Base-by-base conservation (phyloP, 2,113 vertebrate genomes). In the Polypterus senegalus region DNA sequence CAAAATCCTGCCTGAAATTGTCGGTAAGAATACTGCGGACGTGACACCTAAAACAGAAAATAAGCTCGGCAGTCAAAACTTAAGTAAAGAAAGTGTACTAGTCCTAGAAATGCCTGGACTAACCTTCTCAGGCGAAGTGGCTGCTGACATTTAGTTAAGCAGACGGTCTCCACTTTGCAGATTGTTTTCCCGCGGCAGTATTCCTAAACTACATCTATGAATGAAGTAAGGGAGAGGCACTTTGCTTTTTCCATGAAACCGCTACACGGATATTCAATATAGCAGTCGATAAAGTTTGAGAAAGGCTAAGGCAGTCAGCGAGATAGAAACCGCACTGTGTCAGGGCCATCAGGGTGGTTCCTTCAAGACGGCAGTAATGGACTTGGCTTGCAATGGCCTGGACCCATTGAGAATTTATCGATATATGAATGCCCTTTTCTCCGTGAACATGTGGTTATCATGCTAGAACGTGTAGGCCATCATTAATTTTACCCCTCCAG, bases 241-340 rank as follows among this genome's bases (percentile, higher is more conserved):
- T 86, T 75, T 70, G 68, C 77, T 79, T 76, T 66, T 65, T 74
- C n/a, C 49, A 58, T 48, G 52, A 71, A 74, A 81, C 84, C 81
- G 1, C 80, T 75, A 89, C 85, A 88, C 70, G 78, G 68, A 79
- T 76, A 79, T 76, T 85, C 86, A 81, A 87, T 88, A 84, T 83
- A 84, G 69, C 76, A 79, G 84, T 89, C 87, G 66, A 88, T 87
- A 85, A 77, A 74, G 71, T 67, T 59, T 11, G 77, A 71, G 70
- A 1, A 58, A 67, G 62, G 70, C 74, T 65, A 65, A 60, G 70
- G 66, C 61, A 67, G 65, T 65, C 71, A 76, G 73, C 70, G 72
- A 74, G 66, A 65, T 44, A 67, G 65, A 67, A 66, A 81, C 80
- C 83, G 71, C 83, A 85, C 59, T 73, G 79, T 69, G 72, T 68